These are phyloP conservation scores for Leptonema lineaticorne DNA, from an alignment of 1,140 invertebrate genomes.

Conservation along the genomic window DNA sequence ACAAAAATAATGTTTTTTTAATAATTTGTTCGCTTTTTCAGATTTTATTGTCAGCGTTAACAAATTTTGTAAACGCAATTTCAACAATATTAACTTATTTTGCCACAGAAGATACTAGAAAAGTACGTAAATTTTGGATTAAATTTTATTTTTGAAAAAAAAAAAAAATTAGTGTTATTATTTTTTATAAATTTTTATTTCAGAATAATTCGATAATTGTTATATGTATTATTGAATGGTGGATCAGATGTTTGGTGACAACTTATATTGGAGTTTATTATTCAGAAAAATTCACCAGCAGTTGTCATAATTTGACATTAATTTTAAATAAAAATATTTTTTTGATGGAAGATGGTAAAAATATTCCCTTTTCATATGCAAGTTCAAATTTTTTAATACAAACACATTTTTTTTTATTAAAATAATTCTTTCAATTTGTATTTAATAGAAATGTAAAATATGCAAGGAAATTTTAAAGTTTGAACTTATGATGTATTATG, in stretches of 20 bases:
- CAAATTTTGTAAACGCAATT: neutral
- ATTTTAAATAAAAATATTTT: conserved; percentile 15
- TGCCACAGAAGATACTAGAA: neutral
- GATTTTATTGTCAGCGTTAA: neutral
- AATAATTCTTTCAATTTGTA: neutral
- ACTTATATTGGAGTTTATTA: neutral
- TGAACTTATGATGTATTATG: too few species aligned
- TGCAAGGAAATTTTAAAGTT: too few species aligned
- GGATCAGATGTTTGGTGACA: neutral
- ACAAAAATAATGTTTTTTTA: neutral
- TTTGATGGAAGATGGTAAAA: neutral
- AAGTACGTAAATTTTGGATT: neutral
- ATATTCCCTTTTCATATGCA: neutral
- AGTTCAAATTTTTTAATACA: neutral
- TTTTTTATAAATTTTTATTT: neutral
- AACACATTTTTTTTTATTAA: neutral
- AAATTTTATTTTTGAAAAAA: neutral
- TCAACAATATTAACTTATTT: neutral
- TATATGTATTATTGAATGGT: conserved; percentile 3
- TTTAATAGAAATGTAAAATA: too few species aligned
- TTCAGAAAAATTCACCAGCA: conserved; percentile 3
- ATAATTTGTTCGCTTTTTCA: neutral
- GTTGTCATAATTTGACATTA: neutral
- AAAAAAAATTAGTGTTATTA: neutral
- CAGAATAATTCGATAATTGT: neutral